phyloP scores from a whole-genome alignment of 2,888 invertebrate species.

The Caenorhabditis wallacei region DNA sequence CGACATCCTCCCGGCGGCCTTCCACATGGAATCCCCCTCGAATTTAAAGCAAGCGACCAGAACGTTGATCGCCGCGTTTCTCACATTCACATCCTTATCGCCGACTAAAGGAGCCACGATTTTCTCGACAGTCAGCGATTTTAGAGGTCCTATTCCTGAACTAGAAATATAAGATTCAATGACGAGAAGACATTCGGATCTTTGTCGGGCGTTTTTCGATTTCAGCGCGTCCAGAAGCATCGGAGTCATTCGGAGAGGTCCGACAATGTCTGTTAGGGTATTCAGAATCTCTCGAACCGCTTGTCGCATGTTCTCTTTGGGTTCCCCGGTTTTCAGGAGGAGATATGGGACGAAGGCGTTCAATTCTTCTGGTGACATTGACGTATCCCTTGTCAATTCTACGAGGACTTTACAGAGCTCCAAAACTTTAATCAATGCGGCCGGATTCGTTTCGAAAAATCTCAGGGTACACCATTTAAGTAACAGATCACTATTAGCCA shows the following conservation, averaged over 20 bases:
- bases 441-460: conserved; percentile 99
- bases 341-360: conserved; percentile 95
- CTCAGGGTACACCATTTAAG: conserved; percentile 96
- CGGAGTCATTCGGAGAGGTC: conserved; percentile 71
- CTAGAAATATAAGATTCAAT: conserved; percentile 89
- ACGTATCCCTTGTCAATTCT: conserved; percentile 87
- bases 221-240: conserved; percentile 89
- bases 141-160: conserved; percentile 86
- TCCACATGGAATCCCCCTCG: conserved; percentile 88
- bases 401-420: conserved; percentile 63
- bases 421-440: conserved; percentile 90
- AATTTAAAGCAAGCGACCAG: conserved; percentile 93
- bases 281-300: conserved; percentile 70
- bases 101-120: conserved; percentile 96
- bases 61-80: conserved; percentile 96
- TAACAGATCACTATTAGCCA: conserved; percentile 94
- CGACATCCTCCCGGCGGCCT: conserved; percentile 75
- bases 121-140: conserved; percentile 90
- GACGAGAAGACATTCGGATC: conserved; percentile 96
- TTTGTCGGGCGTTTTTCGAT: conserved; percentile 96
- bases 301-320: conserved; percentile 72
- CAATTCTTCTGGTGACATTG: conserved; percentile 89
- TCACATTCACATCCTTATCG: conserved; percentile 95
- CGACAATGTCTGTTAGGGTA: conserved; percentile 66
- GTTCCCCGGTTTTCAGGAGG: conserved; percentile 88